Evolutionary conservation across 2,113 vertebrate species (phyloP), one percentile per base, ranked within the genome.

Genomic region (Oncorhynchus gorbuscha): DNA sequence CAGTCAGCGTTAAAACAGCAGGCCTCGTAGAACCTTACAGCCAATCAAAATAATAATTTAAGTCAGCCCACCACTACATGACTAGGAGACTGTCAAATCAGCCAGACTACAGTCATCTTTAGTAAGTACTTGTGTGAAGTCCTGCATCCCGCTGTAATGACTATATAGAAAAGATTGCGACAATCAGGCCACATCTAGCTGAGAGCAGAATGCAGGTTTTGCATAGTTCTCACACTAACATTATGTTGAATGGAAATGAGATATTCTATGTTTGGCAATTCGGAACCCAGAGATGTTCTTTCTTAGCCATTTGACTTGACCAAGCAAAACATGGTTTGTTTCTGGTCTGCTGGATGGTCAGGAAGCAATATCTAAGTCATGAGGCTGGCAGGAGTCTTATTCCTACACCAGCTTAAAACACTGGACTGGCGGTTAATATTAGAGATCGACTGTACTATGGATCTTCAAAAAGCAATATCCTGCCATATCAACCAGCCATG

Each of bases 381-480:
- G 26, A 22, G 18, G 70, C 61, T 81, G 86, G 85, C 84, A 81
- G 74, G 78, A 22, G 9, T 30, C 14, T 67, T 67, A 30, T 16
- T 55, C 32, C 5, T 32, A 69, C 22, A 20, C 14, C 16, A 49
- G 65, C 83, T 73, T 89, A 81, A 84, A 89, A 87, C n/a, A 71
- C 1, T 7, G 73, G 82, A 55, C 74, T 72, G 67, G 77, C 66
- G 83, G 83, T 87, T 85, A 85, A 85, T 87, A 89, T 87, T 87
- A 84, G 70, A 87, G 81, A 82, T 81, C 20, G 39, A 73, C 62
- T 84, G 79, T 79, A 81, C 78, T 81, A 87, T 89, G 84, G 86
- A 86, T 86, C 86, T 86, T 87, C 76, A 90, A 84, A 62, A 88
- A 86, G 87, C 85, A 92, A 89, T 89, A 87, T 87, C 83, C 85